Conservation (phyloP, 2,113 vertebrate species). For the Podarcis cretensis region DNA sequence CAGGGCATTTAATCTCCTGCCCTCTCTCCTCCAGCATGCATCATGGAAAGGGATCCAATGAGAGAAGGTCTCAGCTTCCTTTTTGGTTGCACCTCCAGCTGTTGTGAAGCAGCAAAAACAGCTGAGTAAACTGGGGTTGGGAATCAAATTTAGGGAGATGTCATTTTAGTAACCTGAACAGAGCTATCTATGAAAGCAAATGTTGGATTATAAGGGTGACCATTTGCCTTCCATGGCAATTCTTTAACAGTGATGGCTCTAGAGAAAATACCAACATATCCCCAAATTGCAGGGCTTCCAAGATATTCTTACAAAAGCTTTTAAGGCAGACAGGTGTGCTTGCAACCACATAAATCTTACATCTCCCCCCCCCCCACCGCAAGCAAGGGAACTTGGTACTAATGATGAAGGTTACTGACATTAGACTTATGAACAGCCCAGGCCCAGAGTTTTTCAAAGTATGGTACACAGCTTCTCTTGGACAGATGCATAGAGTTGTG, state of each 20-base stretch:
- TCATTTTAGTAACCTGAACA: constrained; percentile 56
- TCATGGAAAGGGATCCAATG: not conserved
- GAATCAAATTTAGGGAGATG: constrained; percentile 26
- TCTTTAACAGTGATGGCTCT: not conserved
- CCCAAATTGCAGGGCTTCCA: constrained; percentile 3
- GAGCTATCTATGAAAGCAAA: constrained; percentile 17
- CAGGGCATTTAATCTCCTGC: constrained; percentile 21
- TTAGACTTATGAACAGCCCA: not conserved
- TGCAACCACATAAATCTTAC: not conserved
- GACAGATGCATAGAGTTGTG: not conserved
- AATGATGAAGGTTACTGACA: not conserved
- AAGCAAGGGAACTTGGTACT: too few relatives aligned
- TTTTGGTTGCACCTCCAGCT: constrained; percentile 47
- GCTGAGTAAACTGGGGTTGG: constrained; percentile 69
- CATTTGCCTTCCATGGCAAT: not conserved
- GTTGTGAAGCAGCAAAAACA: constrained; percentile 14
- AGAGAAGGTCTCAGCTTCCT: not conserved
- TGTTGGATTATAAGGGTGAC: not conserved
- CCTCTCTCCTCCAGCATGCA: not conserved
- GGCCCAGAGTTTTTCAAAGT: not conserved
- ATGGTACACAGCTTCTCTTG: not conserved
- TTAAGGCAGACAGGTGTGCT: not conserved
- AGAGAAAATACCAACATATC: not conserved
- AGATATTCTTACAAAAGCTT: not conserved
- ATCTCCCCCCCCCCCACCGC: not conserved